A percentile compares a stretch with the other conserved stretches of the same genome.
These are phyloP conservation scores for Telmatherina bonti DNA, from an alignment of 2,797 vertebrate species.

Conservation along the genomic window DNA sequence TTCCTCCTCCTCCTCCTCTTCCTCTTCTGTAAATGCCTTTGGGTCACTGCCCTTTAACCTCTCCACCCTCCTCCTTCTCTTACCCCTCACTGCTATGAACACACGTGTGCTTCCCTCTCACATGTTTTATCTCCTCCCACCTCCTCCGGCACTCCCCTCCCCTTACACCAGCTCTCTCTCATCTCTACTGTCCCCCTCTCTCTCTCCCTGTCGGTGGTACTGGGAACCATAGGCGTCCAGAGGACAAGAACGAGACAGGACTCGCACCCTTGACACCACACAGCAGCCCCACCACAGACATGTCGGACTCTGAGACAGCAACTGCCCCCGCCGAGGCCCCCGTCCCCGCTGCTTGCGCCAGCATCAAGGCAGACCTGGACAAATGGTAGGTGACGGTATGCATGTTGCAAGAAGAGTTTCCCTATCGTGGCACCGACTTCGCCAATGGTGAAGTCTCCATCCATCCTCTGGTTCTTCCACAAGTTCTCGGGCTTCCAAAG, in stretches of 20 bases:
- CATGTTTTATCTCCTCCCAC: conserved; percentile 75
- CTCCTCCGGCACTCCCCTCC: conserved; percentile 55
- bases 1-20: conserved; percentile 4
- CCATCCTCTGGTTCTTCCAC: background rate
- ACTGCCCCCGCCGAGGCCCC: conserved; percentile 72
- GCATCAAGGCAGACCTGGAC: conserved; percentile 84
- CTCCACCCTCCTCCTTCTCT: background rate
- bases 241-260: conserved; percentile 69
- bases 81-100: conserved; percentile 30
- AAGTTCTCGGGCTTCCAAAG: conserved; percentile 8
- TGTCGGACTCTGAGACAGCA: conserved; percentile 83
- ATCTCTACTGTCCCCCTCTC: conserved; percentile 37
- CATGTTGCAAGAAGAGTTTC: conserved; percentile 11
- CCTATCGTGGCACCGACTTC: background rate
- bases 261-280: conserved; percentile 43
- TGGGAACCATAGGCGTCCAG: conserved; percentile 67
- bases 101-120: conserved; percentile 69
- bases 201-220: conserved; percentile 53
- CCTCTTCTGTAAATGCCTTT: background rate
- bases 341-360: conserved; percentile 77
- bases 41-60: conserved; percentile 54
- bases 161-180: conserved; percentile 58
- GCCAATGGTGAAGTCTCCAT: background rate
- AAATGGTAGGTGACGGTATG: conserved; percentile 83
- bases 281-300: conserved; percentile 64